Evolutionary conservation across 2,888 invertebrate species (phyloP).

Genomic region (Neoitamus cyanurus): DNA sequence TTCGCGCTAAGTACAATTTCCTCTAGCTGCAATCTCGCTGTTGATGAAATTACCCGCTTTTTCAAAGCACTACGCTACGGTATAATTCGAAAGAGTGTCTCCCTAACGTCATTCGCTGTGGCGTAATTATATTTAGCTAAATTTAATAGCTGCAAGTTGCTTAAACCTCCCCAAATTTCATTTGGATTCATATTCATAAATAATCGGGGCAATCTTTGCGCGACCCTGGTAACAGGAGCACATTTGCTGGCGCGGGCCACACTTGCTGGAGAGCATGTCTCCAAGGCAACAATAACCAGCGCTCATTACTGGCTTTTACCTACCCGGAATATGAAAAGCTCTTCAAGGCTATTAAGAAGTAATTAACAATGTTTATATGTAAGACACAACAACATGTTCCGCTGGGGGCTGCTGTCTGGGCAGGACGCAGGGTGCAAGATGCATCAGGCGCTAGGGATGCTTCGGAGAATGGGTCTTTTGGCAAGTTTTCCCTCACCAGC

Average conservation of each 20-base stretch:
- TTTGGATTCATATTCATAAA: conserved; percentile 28
- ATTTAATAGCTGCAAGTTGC: conserved; percentile 26
- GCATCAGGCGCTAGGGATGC: not conserved
- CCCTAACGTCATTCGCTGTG: not conserved
- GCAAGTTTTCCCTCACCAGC: not conserved
- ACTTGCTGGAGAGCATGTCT: not conserved
- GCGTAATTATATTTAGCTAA: not conserved
- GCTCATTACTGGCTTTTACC: conserved; percentile 16
- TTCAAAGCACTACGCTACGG: not conserved
- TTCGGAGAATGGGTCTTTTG: not conserved
- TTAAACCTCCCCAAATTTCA: conserved; percentile 23
- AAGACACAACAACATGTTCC: conserved; percentile 2
- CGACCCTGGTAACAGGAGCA: not conserved
- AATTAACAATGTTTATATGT: conserved; percentile 32
- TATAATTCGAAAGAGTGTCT: not conserved
- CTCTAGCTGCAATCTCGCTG: not conserved
- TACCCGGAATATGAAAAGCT: conserved; percentile 30
- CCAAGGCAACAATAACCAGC: not conserved
- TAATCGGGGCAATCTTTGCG: conserved; percentile 10
- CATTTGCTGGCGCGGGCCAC: not conserved
- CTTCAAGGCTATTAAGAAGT: conserved; percentile 33
- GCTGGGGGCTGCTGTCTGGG: not conserved
- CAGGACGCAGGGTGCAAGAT: not conserved
- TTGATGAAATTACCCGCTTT: not conserved
- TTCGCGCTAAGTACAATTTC: not conserved